Base-by-base conservation (phyloP, 2,888 invertebrate species). In the Drosophila meridiana region DNA sequence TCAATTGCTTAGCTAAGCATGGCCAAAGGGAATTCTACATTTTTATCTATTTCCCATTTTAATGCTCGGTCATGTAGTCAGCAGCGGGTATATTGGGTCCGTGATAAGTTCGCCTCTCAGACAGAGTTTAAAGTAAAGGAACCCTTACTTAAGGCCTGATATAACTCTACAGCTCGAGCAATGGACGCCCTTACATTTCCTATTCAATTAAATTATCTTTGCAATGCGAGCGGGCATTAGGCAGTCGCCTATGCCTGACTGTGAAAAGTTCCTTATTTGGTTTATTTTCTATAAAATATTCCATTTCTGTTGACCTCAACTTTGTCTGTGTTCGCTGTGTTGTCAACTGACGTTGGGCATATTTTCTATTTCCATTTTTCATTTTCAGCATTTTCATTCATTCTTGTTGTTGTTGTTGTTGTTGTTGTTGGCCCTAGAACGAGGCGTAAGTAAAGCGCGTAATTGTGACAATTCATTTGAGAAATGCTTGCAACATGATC, bases 301-400 rank as follows among this genome's bases (percentile, higher is more conserved):
- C 20, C 13, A 11, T 13, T 50, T n/a, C 50, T 11, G 50, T 9
- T 34, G 50, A 52, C 20, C 50, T 52, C 6, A 52, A 38, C 40
- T 30, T 26, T 45, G 50, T 20, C 26, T 5, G 30, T 28, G 20
- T 43, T 36, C n/a, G 11, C 53, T 65, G 79, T 68, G 11, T 61
- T 68, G 82, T 72, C 78, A 78, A 75, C 69, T 80, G 5, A 71
- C 82, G 73, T 72, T 45, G 20, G 26, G 70, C 70, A 63, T 20
- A 20, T 76, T 76, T 83, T 77, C 45, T 55, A 64, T 58, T 40
- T 40, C 50, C 30, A 28, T 20, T 73, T 64, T 65, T 47, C 56
- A 55, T 55, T 76, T 62, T 53, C 20, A 5, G 13, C 64, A 38
- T 56, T 52, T 62, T 56, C 48, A 1, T 28, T 8, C 28, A n/a